A percentile compares a stretch with the other conserved stretches of the same genome.
phyloP scores from a whole-genome alignment of 2,797 vertebrate species.

The Pipistrellus pipistrellus region DNA sequence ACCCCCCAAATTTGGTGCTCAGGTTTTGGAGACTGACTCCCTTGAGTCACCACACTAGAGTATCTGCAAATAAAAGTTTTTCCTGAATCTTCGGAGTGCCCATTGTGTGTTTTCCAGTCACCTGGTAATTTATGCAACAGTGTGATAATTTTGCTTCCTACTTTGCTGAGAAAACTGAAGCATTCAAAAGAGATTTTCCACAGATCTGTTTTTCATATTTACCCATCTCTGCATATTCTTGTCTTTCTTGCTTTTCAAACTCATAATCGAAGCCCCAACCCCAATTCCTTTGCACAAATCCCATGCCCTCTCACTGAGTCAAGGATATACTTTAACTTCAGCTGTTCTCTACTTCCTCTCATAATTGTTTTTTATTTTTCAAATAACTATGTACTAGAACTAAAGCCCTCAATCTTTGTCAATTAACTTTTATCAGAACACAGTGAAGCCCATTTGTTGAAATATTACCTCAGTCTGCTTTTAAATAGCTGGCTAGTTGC shows the following conservation, averaged over 20 bases:
- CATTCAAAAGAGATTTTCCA: background rate
- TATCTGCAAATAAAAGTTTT: no score
- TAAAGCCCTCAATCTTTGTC: background rate
- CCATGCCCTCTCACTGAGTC: background rate
- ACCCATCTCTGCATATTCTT: background rate
- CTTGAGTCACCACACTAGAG: no score
- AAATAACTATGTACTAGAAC: background rate
- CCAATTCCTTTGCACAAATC: background rate
- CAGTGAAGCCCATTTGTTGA: background rate
- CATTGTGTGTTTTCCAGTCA: no score
- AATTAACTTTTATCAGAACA: background rate
- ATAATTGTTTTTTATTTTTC: background rate
- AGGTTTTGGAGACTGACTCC: no score
- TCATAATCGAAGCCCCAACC: background rate
- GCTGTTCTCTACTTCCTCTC: background rate
- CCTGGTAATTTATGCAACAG: no score
- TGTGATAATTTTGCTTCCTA: background rate
- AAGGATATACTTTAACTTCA: background rate
- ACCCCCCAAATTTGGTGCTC: no score
- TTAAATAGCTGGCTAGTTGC: background rate
- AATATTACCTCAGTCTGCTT: background rate
- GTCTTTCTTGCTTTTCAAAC: background rate
- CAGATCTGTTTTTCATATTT: background rate
- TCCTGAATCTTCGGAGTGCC: no score
- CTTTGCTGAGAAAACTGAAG: background rate